Evolutionary conservation across 2,888 invertebrate genomes (phyloP).

Genomic region (Pollenia labialis): DNA sequence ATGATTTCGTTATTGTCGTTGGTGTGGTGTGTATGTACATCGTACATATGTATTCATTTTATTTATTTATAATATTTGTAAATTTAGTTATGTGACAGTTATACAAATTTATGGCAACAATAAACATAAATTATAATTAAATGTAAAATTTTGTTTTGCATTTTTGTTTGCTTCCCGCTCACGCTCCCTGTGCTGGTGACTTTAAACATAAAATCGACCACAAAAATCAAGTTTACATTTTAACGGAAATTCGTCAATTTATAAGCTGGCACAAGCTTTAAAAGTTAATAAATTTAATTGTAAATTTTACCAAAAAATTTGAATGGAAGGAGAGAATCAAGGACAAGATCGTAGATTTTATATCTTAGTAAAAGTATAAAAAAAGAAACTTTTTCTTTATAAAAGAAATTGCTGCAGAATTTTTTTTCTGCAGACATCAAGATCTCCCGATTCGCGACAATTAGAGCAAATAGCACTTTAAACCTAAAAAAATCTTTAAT

Average conservation of each 20-base stretch:
- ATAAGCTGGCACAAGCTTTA: constrained; percentile 7
- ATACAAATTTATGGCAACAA: constrained; percentile 71
- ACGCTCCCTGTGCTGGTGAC: neutral
- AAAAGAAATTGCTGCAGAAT: no score
- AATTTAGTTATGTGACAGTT: constrained; percentile 68
- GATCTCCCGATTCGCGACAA: no score
- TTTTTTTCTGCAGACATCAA: no score
- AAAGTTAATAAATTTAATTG: constrained; percentile 1
- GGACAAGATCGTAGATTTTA: no score
- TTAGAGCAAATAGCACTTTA: no score
- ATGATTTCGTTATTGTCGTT: constrained; percentile 44
- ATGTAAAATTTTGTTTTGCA: constrained; percentile 55
- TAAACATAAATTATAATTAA: constrained; percentile 73
- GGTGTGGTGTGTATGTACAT: constrained; percentile 2
- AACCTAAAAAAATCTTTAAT: no score
- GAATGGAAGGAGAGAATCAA: neutral
- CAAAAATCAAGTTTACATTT: constrained; percentile 24
- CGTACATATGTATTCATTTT: constrained; percentile 53
- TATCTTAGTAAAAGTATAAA: no score
- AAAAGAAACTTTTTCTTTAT: no score
- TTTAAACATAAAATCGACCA: neutral
- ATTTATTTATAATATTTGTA: constrained; percentile 67
- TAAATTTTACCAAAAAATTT: neutral
- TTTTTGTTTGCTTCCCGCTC: constrained; percentile 8
- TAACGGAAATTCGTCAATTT: constrained; percentile 66